A percentile compares a stretch with the other conserved stretches of the same genome.
Evolutionary conservation across 2,113 vertebrate genomes (phyloP).

Genomic region (Halichoeres trimaculatus): DNA sequence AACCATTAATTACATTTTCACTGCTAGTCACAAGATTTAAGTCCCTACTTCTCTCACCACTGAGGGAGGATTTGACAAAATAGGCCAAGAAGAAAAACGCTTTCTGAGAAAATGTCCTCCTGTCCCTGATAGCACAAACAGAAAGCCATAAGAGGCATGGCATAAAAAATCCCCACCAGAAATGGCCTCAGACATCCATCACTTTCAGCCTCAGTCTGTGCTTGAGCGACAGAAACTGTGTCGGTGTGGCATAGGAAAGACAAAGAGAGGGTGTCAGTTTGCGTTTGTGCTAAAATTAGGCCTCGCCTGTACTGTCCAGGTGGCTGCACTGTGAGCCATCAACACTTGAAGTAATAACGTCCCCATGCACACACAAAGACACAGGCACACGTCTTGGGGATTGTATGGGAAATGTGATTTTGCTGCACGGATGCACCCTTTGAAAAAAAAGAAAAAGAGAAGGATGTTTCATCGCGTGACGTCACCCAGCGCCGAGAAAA

Average conservation of each 20-base stretch:
- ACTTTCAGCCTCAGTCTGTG: constrained; percentile 9
- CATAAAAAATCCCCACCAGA: constrained; percentile 14
- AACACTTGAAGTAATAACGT: constrained; percentile 14
- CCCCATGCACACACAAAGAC: background rate
- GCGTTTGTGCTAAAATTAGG: constrained; percentile 68
- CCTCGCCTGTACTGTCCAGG: constrained; percentile 59
- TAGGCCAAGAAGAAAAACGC: background rate
- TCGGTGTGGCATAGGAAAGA: constrained; percentile 38
- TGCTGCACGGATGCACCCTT: constrained; percentile 28
- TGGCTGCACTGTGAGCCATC: constrained; percentile 64
- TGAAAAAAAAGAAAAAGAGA: constrained; percentile 3
- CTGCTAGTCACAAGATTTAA: background rate
- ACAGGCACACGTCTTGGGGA: background rate
- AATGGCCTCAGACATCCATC: background rate
- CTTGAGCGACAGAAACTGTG: constrained; percentile 16
- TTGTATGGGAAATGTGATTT: background rate
- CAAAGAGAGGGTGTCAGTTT: constrained; percentile 53
- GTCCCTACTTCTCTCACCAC: background rate
- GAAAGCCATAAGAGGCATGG: background rate
- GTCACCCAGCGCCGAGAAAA: constrained; percentile 56
- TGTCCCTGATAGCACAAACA: constrained; percentile 9
- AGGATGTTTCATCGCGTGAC: constrained; percentile 42
- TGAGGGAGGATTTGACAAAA: constrained; percentile 1
- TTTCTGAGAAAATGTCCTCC: background rate
- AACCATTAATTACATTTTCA: no score